Evolutionary conservation across 2,797 vertebrate species (phyloP), one percentile per base, ranked within the genome.

Genomic region (Pseudomugil tenellus): DNA sequence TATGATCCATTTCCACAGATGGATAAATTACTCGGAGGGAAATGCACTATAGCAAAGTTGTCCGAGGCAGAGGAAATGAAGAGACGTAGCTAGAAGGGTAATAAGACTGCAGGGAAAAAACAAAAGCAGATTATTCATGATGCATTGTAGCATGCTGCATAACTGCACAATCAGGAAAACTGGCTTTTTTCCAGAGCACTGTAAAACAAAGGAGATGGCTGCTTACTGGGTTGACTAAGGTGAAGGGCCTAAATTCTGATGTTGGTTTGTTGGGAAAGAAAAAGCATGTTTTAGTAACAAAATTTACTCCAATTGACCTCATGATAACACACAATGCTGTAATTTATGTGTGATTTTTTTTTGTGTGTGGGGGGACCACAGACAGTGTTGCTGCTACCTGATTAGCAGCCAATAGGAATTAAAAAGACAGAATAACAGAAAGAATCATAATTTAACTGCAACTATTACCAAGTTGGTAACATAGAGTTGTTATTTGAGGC

Each of bases 71-170:
- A 83, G 78, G 88, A 84, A 89, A 87, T 81, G 80, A 86, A 83
- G 83, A 84, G 78, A 83, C 80, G 86, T 72, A 83, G 80, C 85
- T 79, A 0, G 67, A 70, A 68, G 82, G 79, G 78, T 87, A 84
- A 87, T 76, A 76, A 60, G 82, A 66, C 61, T 54, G 85, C 63
- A 56, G 60, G 69, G 71, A 25, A 62, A 53, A 84, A 78, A 83
- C 81, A 89, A 88, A 81, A 68, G 57, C 77, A 76, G 83, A 87
- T 84, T 79, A 81, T 88, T 89, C 75, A 81, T 82, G 78, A 85
- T 79, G 86, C 74, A 75, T 76, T 35, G 63, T 62, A 53, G 70
- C 70, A 35, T 41, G 52, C 78, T 78, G 80, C 70, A 76, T 69
- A 84, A 86, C 84, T 78, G 87, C 83, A 87, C 85, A 68, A 77